Conservation (phyloP, 2,888 invertebrate genomes). For the Hetaerina titia region DNA sequence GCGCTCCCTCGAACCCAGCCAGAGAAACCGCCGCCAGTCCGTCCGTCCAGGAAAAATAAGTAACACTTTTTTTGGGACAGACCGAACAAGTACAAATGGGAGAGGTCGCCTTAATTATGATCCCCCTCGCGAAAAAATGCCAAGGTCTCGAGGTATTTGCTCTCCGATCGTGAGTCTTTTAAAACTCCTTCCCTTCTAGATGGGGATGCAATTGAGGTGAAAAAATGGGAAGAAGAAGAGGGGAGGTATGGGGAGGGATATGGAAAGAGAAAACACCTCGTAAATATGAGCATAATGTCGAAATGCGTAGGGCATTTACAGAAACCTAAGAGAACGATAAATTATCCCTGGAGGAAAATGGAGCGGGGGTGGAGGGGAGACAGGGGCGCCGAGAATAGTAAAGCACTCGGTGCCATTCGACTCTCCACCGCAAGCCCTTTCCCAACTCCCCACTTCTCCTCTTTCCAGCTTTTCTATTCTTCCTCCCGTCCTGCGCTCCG, state of each 20-base stretch:
- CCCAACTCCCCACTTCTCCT: not conserved
- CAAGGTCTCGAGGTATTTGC: not conserved
- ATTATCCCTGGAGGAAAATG: not conserved
- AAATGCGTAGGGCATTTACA: not conserved
- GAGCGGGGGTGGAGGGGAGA: not conserved
- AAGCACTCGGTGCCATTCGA: not conserved
- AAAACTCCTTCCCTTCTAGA: too few species aligned
- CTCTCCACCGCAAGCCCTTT: not conserved
- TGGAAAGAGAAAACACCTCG: not conserved
- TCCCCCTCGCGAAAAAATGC: not conserved
- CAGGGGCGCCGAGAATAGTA: not conserved
- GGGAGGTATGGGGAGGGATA: not conserved
- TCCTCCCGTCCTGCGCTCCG: not conserved
- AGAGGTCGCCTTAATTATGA: not conserved
- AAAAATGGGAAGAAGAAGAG: not conserved
- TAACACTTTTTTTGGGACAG: too few species aligned
- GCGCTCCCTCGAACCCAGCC: too few species aligned
- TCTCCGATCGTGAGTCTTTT: not conserved
- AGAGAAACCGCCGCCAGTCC: too few species aligned
- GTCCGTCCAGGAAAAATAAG: too few species aligned
- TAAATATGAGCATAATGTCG: not conserved
- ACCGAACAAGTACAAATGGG: not conserved
- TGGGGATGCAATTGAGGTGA: not conserved
- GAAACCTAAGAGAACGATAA: conserved; percentile 27
- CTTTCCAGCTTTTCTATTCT: not conserved